Percentiles rank a stretch among this genome's conserved stretches.
Evolutionary conservation across 2,888 invertebrate genomes (phyloP).

Genomic region (Papilio demoleus): DNA sequence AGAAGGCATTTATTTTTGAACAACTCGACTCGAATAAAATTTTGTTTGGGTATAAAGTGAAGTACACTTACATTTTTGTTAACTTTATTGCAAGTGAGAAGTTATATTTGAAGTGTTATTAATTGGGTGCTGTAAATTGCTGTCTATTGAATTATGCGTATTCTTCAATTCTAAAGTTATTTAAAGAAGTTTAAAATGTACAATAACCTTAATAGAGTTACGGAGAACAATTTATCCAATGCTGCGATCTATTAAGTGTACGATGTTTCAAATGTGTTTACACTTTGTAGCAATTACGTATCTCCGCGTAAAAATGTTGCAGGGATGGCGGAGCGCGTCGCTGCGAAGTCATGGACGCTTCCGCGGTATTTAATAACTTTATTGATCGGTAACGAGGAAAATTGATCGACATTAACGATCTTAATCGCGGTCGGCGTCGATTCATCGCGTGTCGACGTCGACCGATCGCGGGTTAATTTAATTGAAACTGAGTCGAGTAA

Average conservation of each 20-base stretch:
- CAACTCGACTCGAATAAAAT: conserved; percentile 36
- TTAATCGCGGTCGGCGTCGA: conserved; percentile 76
- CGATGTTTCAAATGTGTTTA: conserved; percentile 17
- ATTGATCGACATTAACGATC: conserved; percentile 79
- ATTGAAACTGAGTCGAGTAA: conserved; percentile 81
- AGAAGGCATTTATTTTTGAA: conserved; percentile 37
- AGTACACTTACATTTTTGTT: conserved; percentile 22
- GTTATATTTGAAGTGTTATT: conserved; percentile 13
- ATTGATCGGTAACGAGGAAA: conserved; percentile 75
- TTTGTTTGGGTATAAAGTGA: conserved; percentile 36
- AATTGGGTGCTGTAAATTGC: background rate
- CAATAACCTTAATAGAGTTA: background rate
- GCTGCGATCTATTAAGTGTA: background rate
- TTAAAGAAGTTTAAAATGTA: too few species aligned
- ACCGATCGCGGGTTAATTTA: conserved; percentile 79
- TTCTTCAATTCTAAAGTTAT: background rate
- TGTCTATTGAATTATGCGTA: background rate
- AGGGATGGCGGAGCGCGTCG: conserved; percentile 45
- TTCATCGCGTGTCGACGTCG: conserved; percentile 75
- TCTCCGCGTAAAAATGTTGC: conserved; percentile 52
- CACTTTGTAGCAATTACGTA: conserved; percentile 32
- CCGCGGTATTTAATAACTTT: conserved; percentile 62
- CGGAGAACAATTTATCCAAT: background rate
- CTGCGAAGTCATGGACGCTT: conserved; percentile 50
- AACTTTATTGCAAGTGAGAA: conserved; percentile 6